Percentiles rank a stretch among this genome's conserved stretches.
Conservation (phyloP, 2,113 vertebrate species). For the Zosterops japonicus region DNA sequence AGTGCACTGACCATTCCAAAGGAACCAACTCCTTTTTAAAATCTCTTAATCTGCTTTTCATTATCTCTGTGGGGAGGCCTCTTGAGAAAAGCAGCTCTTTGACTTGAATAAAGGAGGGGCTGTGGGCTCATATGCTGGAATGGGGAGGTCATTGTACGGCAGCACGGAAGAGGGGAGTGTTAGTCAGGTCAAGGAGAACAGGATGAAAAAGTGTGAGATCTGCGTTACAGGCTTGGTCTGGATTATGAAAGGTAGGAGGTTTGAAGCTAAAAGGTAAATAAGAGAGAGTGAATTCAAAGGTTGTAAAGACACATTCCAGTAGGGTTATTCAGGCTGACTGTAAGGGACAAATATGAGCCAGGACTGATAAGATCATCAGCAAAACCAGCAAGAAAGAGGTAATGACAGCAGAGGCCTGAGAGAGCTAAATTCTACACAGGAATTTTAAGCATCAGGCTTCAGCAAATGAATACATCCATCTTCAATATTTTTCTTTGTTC, state of each 20-base stretch:
- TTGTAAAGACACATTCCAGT: not conserved
- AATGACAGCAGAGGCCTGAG: not conserved
- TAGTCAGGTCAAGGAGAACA: conserved; percentile 47
- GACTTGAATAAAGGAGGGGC: conserved; percentile 65
- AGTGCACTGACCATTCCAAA: conserved; percentile 53
- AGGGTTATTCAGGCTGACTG: not conserved
- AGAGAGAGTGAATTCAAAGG: not conserved
- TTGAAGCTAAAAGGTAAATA: conserved; percentile 32
- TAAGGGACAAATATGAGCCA: not conserved
- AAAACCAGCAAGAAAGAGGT: not conserved
- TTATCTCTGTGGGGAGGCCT: conserved; percentile 68
- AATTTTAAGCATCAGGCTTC: not conserved
- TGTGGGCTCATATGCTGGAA: conserved; percentile 25
- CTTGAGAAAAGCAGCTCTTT: conserved; percentile 67
- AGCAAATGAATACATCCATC: not conserved
- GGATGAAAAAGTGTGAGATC: conserved; percentile 54
- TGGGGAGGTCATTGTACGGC: conserved; percentile 40
- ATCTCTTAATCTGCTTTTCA: conserved; percentile 72
- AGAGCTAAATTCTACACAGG: not conserved
- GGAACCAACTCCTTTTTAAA: conserved; percentile 48
- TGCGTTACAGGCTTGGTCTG: conserved; percentile 16
- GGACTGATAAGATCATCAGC: conserved; percentile 17
- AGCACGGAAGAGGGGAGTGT: not conserved
- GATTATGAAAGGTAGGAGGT: conserved; percentile 18
- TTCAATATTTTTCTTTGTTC: not conserved